Percentiles rank a stretch among this genome's conserved stretches.
Conservation (phyloP, 2,797 vertebrate species). For the Tamandua tetradactyla region DNA sequence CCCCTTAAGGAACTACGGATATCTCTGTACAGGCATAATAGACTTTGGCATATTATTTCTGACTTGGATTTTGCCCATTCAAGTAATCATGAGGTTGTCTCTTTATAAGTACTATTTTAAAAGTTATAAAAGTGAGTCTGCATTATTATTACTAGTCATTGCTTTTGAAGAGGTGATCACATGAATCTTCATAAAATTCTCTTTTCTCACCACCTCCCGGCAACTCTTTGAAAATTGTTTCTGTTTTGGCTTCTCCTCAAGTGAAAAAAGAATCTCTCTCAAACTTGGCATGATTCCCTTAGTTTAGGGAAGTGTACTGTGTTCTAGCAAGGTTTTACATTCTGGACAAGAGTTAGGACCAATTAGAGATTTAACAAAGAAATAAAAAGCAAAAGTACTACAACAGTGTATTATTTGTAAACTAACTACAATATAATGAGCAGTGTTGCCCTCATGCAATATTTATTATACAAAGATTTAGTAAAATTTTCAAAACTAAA, state of each 20-base stretch:
- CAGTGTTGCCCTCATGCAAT: neutral
- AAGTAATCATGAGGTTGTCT: neutral
- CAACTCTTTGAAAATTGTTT: neutral
- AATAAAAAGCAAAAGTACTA: neutral
- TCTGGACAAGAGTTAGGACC: neutral
- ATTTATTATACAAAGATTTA: neutral
- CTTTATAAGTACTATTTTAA: neutral
- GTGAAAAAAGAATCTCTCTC: neutral
- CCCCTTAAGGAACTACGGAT: neutral
- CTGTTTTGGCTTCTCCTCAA: neutral
- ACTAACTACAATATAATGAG: neutral
- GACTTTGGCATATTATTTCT: neutral
- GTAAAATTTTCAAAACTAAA: neutral
- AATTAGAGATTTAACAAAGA: neutral
- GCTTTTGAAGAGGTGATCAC: neutral
- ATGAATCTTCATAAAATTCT: neutral
- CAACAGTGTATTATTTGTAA: neutral
- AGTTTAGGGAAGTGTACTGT: neutral
- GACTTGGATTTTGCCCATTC: neutral
- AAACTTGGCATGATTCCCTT: neutral
- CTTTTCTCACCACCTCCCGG: neutral
- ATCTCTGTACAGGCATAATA: neutral
- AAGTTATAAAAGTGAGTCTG: neutral
- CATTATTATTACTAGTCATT: neutral
- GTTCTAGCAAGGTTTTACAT: neutral